These are phyloP conservation scores for Caradrina clavipalpis DNA, from an alignment of 2,888 invertebrate genomes.

Conservation along the genomic window DNA sequence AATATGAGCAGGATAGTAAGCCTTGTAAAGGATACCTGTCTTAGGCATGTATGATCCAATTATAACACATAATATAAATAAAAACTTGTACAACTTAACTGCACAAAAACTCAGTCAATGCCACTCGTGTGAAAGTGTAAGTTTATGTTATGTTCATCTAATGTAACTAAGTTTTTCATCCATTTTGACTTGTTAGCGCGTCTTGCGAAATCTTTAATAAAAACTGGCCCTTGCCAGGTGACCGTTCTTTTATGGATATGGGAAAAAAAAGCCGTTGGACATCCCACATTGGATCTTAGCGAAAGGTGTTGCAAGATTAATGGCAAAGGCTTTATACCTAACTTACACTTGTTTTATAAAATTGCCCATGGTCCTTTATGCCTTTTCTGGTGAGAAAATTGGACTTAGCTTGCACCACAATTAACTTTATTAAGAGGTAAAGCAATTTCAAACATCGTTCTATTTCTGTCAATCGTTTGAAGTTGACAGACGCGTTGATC, in stretches of 20 bases:
- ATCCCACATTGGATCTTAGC: slow-evolving; percentile 74
- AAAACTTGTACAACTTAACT: neutral
- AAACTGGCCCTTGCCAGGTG: slow-evolving; percentile 69
- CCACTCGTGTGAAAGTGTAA: slow-evolving; percentile 70
- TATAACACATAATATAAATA: slow-evolving; percentile 28
- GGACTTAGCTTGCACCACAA: neutral
- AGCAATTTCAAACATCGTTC: no score
- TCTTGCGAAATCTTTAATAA: slow-evolving; percentile 66
- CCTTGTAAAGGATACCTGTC: neutral
- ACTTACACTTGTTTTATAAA: slow-evolving; percentile 21
- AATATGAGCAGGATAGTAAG: neutral
- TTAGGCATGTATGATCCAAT: slow-evolving; percentile 19
- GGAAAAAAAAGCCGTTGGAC: slow-evolving; percentile 75
- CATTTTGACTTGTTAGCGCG: slow-evolving; percentile 64
- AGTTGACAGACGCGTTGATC: no score
- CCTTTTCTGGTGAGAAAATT: neutral
- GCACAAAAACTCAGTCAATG: slow-evolving; percentile 29
- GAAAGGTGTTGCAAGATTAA: slow-evolving; percentile 72
- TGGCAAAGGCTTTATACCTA: slow-evolving; percentile 26
- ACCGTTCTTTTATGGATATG: slow-evolving; percentile 60
- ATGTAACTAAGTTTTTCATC: slow-evolving; percentile 67
- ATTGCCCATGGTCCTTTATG: neutral
- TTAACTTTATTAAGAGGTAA: no score
- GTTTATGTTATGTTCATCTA: slow-evolving; percentile 63
- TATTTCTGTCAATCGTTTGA: no score